Percentiles rank a stretch among this genome's conserved stretches.
phyloP scores from a whole-genome alignment of 2,888 invertebrate genomes.

The Sinhomidia bicolor region DNA sequence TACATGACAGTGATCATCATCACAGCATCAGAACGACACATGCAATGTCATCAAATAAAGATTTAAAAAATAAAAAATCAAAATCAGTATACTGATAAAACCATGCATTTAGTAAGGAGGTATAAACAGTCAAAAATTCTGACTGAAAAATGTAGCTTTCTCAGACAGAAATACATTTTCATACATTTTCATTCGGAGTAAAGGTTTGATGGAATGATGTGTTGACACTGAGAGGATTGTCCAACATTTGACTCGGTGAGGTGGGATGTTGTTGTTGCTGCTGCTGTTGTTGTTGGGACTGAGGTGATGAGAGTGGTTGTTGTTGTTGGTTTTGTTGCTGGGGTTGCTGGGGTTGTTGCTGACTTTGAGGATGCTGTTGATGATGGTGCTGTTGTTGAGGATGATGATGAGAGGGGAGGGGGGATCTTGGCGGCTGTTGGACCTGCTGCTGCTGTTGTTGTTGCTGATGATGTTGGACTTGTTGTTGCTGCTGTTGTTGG shows the following conservation, averaged over 20 bases:
- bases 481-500: constrained; percentile 79
- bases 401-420: constrained; percentile 77
- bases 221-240: constrained; percentile 77
- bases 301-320: constrained; percentile 75
- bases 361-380: constrained; percentile 80
- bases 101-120: background rate
- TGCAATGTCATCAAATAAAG: constrained; percentile 46
- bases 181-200: constrained; percentile 77
- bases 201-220: constrained; percentile 79
- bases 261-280: constrained; percentile 81
- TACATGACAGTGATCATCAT: constrained; percentile 81
- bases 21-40: constrained; percentile 27
- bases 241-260: constrained; percentile 77
- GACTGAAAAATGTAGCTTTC: too few relatives aligned
- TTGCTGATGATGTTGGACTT: constrained; percentile 76
- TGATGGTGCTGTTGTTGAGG: constrained; percentile 77
- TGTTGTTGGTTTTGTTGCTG: constrained; percentile 76
- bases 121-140: background rate
- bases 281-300: constrained; percentile 83
- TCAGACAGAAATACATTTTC: too few relatives aligned
- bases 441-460: constrained; percentile 82
- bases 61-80: constrained; percentile 56
- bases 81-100: constrained; percentile 54
- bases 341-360: constrained; percentile 79
- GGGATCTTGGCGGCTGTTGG: constrained; percentile 79